phyloP scores from a whole-genome alignment of 2,888 invertebrate genomes.

The Dorcus parallelipipedus region DNA sequence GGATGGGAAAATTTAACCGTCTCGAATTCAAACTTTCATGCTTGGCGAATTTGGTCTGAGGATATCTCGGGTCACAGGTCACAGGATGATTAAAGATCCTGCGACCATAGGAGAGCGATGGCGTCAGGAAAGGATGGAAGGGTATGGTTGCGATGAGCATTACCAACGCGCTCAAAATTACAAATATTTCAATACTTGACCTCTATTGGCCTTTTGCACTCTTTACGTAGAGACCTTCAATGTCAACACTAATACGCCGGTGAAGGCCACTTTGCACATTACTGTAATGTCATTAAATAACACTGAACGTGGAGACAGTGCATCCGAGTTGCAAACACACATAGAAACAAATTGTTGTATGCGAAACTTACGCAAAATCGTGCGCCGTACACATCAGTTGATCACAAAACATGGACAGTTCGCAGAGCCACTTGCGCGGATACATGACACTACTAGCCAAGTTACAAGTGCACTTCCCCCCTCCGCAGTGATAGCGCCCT shows the following conservation, averaged over 20 bases:
- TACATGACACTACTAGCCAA: conserved; percentile 52
- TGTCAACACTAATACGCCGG: conserved; percentile 50
- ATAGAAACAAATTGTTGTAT: conserved; percentile 26
- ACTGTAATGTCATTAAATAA: conserved; percentile 23
- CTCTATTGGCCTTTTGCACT: conserved; percentile 51
- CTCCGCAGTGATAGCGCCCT: conserved; percentile 47
- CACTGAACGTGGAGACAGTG: conserved; percentile 3
- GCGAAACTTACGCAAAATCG: conserved; percentile 44
- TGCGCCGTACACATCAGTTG: conserved; percentile 43
- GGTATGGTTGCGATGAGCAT: background rate
- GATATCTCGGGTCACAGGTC: conserved; percentile 38
- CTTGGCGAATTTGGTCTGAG: no score
- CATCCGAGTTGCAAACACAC: conserved; percentile 22
- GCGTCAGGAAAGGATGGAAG: conserved; percentile 1
- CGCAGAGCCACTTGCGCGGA: conserved; percentile 49
- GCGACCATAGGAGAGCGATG: conserved; percentile 4
- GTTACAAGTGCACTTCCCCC: conserved; percentile 51
- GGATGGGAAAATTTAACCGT: no score
- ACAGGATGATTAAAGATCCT: conserved; percentile 25
- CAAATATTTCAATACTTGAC: conserved; percentile 47
- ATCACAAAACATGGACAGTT: conserved; percentile 48
- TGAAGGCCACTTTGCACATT: conserved; percentile 49
- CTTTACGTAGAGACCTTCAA: conserved; percentile 50
- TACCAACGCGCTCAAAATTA: background rate
- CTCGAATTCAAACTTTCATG: no score